phyloP scores from a whole-genome alignment of 2,797 vertebrate genomes.

The Hylomyscus alleni region DNA sequence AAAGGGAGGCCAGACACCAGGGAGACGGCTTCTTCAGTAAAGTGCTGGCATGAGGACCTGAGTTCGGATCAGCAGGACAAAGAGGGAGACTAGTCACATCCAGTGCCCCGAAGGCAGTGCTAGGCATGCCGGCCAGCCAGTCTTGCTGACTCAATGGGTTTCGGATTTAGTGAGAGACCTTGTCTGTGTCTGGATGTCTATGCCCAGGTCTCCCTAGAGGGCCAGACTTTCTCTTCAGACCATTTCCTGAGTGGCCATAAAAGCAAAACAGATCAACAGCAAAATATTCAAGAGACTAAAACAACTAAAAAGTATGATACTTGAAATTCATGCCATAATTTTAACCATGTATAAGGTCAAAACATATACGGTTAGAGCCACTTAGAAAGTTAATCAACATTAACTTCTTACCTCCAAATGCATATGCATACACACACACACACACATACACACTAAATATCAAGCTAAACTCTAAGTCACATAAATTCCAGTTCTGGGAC shows the following conservation, averaged over 20 bases:
- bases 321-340: slow-evolving; percentile 82
- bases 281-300: slow-evolving; percentile 79
- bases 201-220: background rate
- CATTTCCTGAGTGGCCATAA: slow-evolving; percentile 73
- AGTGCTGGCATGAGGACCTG: background rate
- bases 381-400: background rate
- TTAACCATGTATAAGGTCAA: slow-evolving; percentile 67
- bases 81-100: background rate
- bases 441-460: background rate
- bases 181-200: background rate
- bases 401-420: background rate
- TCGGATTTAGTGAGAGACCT: background rate
- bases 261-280: slow-evolving; percentile 78
- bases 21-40: background rate
- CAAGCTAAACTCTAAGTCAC: background rate
- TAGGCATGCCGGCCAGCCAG: background rate
- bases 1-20: background rate
- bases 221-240: slow-evolving; percentile 62
- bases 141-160: background rate
- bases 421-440: too few relatives aligned
- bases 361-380: background rate
- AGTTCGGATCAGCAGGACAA: background rate
- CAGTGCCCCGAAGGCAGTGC: background rate
- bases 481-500: background rate
- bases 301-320: slow-evolving; percentile 82